These are phyloP conservation scores for Cardinalis cardinalis DNA, from an alignment of 2,113 vertebrate species.

Conservation along the genomic window DNA sequence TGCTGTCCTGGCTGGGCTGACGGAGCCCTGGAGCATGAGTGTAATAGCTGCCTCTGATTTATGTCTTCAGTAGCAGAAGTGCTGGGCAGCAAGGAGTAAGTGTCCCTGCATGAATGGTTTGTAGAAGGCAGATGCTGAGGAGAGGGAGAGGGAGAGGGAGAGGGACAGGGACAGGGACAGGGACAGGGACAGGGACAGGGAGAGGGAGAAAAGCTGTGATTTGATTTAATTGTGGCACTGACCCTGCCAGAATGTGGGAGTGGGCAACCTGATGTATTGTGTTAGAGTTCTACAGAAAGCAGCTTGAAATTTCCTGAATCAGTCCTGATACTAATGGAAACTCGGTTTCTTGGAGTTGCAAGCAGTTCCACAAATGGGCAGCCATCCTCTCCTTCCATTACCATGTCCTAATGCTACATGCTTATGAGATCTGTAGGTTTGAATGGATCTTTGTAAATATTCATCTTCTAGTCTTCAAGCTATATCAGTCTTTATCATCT, in stretches of 20 bases:
- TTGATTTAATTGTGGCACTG: neutral
- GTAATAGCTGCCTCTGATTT: neutral
- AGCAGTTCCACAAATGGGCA: neutral
- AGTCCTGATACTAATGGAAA: neutral
- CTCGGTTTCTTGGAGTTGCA: neutral
- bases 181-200: neutral
- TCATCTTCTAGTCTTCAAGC: neutral
- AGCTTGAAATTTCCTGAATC: neutral
- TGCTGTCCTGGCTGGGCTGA: neutral
- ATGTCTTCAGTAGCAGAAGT: neutral
- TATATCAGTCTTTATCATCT: neutral
- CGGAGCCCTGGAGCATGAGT: accelerated
- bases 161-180: neutral
- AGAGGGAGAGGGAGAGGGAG: neutral
- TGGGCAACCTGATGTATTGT: neutral
- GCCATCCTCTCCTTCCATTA: neutral
- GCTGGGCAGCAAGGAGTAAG: neutral
- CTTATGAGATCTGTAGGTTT: neutral
- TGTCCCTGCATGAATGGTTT: neutral
- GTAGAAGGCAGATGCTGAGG: neutral
- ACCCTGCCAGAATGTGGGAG: neutral
- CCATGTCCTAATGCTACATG: accelerated
- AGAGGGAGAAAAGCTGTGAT: neutral
- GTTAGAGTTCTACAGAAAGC: neutral
- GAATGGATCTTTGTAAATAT: neutral